Conservation (phyloP, 2,888 invertebrate species). For the Rhagium mordax region DNA sequence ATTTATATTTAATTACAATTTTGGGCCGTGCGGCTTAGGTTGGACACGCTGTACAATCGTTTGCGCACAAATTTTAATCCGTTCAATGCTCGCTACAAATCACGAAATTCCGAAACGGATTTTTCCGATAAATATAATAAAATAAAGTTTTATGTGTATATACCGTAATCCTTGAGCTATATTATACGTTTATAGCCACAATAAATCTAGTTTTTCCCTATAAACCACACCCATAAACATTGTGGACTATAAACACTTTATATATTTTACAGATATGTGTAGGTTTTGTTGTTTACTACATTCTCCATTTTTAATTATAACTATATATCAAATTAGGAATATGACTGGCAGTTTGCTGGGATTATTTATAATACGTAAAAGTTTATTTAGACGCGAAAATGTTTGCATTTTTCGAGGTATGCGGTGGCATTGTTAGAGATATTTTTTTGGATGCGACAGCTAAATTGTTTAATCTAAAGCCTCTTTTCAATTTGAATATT, state of each 20-base stretch:
- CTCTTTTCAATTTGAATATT: conserved; percentile 29
- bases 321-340: conserved; percentile 5
- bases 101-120: conserved; percentile 13
- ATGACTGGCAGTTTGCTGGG: conserved; percentile 29
- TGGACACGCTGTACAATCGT: background rate
- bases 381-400: background rate
- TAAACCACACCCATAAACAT: conserved; percentile 46
- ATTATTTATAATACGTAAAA: conserved; percentile 13
- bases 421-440: conserved; percentile 12
- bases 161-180: conserved; percentile 47
- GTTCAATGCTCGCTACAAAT: background rate
- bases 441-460: conserved; percentile 21
- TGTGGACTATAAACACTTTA: conserved; percentile 39
- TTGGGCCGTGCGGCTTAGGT: too few species aligned
- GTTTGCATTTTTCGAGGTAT: conserved; percentile 11
- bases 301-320: conserved; percentile 42
- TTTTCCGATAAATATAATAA: conserved; percentile 29
- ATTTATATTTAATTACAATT: too few species aligned
- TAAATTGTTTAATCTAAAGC: conserved; percentile 28
- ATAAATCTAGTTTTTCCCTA: conserved; percentile 51
- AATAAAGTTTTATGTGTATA: conserved; percentile 16
- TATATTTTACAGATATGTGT: conserved; percentile 44
- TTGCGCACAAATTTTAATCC: background rate
- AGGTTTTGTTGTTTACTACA: conserved; percentile 47
- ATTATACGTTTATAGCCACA: conserved; percentile 48